phyloP scores from a whole-genome alignment of 2,797 vertebrate species.

The Myotis vivesi region DNA sequence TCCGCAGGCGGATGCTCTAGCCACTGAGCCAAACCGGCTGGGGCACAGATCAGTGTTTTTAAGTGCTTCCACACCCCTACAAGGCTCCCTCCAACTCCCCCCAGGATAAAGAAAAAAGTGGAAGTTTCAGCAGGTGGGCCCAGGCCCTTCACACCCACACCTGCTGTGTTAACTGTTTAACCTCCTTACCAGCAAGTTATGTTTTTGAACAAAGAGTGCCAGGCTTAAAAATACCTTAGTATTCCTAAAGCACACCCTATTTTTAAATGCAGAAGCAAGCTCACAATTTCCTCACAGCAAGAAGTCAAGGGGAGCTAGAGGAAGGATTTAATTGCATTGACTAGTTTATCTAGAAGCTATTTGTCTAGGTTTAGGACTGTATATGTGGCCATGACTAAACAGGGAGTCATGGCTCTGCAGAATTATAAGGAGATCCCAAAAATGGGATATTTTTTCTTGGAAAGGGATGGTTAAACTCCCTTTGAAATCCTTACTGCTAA shows the following conservation, averaged over 20 bases:
- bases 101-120: background rate
- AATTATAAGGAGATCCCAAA: background rate
- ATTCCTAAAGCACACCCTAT: background rate
- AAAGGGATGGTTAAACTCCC: background rate
- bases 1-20: too few relatives aligned
- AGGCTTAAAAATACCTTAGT: background rate
- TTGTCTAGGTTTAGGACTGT: background rate
- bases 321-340: background rate
- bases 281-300: background rate
- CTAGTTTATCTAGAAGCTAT: background rate
- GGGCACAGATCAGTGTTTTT: background rate
- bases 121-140: background rate
- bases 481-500: constrained; percentile 15
- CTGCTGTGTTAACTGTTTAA: background rate
- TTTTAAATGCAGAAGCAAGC: background rate
- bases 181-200: background rate
- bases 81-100: background rate
- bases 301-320: background rate
- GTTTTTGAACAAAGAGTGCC: background rate
- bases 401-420: background rate
- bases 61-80: background rate
- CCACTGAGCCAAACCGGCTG: too few relatives aligned
- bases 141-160: background rate
- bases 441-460: background rate
- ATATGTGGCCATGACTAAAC: background rate